These are phyloP conservation scores for Deroplatys truncata DNA, from an alignment of 2,888 invertebrate genomes.

Conservation along the genomic window DNA sequence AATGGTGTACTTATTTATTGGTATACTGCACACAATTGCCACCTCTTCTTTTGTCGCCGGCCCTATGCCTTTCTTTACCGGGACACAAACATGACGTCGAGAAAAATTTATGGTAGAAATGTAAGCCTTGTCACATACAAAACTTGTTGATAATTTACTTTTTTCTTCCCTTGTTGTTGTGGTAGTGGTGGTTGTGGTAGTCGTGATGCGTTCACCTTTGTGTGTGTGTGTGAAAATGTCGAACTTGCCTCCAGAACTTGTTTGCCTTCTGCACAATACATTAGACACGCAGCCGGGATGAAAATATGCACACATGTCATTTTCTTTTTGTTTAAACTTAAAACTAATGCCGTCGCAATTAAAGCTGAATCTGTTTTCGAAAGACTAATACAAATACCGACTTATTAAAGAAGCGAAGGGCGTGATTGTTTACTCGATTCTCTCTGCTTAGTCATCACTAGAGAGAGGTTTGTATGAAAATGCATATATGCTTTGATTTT, in stretches of 20 bases:
- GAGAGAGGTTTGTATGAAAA: too few species aligned
- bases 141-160: not conserved
- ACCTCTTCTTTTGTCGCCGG: conserved; percentile 16
- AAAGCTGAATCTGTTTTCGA: not conserved
- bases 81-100: conserved; percentile 3
- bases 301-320: not conserved
- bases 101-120: conserved; percentile 3
- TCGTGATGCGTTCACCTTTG: too few species aligned
- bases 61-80: not conserved
- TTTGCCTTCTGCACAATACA: not conserved
- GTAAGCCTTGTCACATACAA: not conserved
- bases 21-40: conserved; percentile 17
- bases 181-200: not conserved
- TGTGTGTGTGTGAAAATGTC: not conserved
- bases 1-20: conserved; percentile 9
- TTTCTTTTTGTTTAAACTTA: not conserved
- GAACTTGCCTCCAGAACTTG: not conserved
- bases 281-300: not conserved
- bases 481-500: too few species aligned
- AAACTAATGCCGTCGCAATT: not conserved
- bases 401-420: too few species aligned
- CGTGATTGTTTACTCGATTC: too few species aligned
- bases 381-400: not conserved
- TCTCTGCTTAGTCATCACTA: too few species aligned
- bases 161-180: not conserved